These are phyloP conservation scores for Clarias pachynema DNA, from an alignment of 2,797 vertebrate species.

Conservation along the genomic window DNA sequence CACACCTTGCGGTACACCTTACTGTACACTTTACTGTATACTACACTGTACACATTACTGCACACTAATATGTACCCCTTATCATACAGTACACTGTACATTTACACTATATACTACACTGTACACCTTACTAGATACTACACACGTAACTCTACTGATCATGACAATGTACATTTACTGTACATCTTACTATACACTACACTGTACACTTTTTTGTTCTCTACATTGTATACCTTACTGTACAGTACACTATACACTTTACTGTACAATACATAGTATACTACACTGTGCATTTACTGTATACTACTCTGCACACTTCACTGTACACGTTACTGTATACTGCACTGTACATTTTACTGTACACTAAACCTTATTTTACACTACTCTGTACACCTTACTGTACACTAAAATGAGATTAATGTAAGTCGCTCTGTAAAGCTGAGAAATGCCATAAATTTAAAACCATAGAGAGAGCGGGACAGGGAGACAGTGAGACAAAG, in stretches of 20 bases:
- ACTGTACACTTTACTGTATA: not conserved
- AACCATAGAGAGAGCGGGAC: not conserved
- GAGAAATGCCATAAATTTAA: too few relatives aligned
- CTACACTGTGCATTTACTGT: not conserved
- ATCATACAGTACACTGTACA: not conserved
- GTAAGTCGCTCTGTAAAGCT: too few relatives aligned
- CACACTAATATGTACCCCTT: not conserved
- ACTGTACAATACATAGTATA: not conserved
- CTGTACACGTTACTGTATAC: not conserved
- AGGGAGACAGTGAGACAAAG: not conserved
- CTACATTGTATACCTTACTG: not conserved
- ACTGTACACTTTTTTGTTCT: not conserved
- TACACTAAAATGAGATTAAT: not conserved
- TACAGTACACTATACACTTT: not conserved
- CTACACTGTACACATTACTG: not conserved
- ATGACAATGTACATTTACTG: not conserved
- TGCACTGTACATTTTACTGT: not conserved
- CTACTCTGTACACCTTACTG: not conserved
- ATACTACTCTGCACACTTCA: not conserved
- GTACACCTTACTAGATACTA: not conserved
- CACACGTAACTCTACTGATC: not conserved
- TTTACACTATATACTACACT: not conserved
- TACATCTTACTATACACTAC: not conserved
- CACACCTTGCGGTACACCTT: not conserved
- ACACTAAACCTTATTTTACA: not conserved